Conservation (phyloP, 2,797 vertebrate species). For the Spheniscus humboldti region DNA sequence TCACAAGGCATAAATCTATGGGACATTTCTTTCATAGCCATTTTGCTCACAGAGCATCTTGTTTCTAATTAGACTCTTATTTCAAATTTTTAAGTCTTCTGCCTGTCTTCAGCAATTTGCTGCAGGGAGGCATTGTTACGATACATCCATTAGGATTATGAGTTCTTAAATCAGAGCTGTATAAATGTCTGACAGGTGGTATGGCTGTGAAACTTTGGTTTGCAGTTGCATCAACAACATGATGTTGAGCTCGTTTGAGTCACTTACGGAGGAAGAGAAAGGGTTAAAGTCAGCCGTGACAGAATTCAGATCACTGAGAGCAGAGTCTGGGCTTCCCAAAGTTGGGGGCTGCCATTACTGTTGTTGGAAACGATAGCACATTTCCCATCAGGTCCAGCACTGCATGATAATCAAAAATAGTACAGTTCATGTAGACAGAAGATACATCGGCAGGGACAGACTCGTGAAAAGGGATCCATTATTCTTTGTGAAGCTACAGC, state of each 20-base stretch:
- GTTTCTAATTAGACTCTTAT: background rate
- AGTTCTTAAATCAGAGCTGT: background rate
- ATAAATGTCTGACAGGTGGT: background rate
- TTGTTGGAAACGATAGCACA: background rate
- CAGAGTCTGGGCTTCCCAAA: background rate
- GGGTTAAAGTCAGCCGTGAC: background rate
- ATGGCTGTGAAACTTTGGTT: background rate
- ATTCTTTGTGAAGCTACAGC: background rate
- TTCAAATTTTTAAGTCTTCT: background rate
- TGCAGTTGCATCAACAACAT: background rate
- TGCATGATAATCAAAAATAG: background rate
- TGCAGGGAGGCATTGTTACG: background rate
- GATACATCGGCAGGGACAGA: rapidly evolving
- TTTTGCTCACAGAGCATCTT: background rate
- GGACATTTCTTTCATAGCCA: background rate
- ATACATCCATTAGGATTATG: background rate
- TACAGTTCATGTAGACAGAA: background rate
- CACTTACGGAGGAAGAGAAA: background rate
- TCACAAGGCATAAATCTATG: background rate
- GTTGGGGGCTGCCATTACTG: background rate
- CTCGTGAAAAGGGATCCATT: background rate
- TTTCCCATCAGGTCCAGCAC: background rate
- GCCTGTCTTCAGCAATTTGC: background rate
- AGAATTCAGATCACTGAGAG: background rate
- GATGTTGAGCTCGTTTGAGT: background rate